Percentiles rank a stretch among this genome's conserved stretches.
Evolutionary conservation across 2,797 vertebrate species (phyloP).

Genomic region (Lithobates sylvaticus): DNA sequence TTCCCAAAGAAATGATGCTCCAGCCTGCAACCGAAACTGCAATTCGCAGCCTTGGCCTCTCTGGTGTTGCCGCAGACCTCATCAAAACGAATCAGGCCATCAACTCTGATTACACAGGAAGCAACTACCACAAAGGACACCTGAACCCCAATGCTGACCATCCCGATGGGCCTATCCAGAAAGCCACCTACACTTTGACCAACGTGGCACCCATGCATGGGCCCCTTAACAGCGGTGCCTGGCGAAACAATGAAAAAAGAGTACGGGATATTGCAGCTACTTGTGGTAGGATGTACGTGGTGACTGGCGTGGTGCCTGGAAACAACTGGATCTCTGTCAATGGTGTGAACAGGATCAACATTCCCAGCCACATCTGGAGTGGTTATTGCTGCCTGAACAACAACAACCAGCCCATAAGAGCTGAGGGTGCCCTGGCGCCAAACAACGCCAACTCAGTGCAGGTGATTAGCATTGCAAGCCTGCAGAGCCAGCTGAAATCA

Average conservation of each 20-base stretch:
- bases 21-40: slow-evolving; percentile 44
- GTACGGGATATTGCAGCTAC: slow-evolving; percentile 39
- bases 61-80: background rate
- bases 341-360: slow-evolving; percentile 40
- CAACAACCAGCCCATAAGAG: slow-evolving; percentile 48
- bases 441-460: slow-evolving; percentile 50
- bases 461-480: slow-evolving; percentile 39
- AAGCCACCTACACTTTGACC: slow-evolving; percentile 46
- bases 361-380: slow-evolving; percentile 56
- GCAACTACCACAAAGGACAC: slow-evolving; percentile 54
- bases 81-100: slow-evolving; percentile 30
- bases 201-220: slow-evolving; percentile 57
- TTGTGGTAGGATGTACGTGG: slow-evolving; percentile 46
- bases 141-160: slow-evolving; percentile 58
- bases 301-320: slow-evolving; percentile 42
- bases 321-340: slow-evolving; percentile 54
- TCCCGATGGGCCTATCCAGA: slow-evolving; percentile 38
- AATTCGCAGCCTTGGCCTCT: slow-evolving; percentile 31
- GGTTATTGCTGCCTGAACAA: slow-evolving; percentile 57
- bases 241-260: slow-evolving; percentile 43
- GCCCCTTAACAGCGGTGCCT: slow-evolving; percentile 42
- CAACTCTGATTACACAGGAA: slow-evolving; percentile 50
- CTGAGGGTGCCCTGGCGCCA: slow-evolving; percentile 39
- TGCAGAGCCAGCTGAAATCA: slow-evolving; percentile 36
- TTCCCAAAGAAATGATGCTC: slow-evolving; percentile 26